These are phyloP conservation scores for Acanthosoma haemorrhoidale DNA, from an alignment of 2,888 invertebrate species.

Conservation along the genomic window DNA sequence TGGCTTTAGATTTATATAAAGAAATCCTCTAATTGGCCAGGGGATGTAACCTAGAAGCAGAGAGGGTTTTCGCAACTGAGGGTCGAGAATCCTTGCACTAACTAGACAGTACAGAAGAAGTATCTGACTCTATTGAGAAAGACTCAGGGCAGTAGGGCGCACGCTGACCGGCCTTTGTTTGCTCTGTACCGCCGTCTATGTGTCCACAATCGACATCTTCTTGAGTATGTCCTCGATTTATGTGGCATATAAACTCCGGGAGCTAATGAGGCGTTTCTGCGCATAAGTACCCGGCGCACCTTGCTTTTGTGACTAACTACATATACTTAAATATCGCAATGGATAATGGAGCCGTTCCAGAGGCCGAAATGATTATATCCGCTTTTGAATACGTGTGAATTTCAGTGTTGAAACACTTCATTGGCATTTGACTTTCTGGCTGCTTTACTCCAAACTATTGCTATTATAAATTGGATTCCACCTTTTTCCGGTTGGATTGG, in stretches of 20 bases:
- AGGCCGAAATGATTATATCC: no score
- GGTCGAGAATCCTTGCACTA: neutral
- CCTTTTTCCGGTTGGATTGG: no score
- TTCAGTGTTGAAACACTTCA: no score
- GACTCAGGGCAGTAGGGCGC: neutral
- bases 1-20: neutral
- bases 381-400: no score
- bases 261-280: no score
- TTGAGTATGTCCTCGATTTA: neutral
- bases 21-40: neutral
- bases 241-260: neutral
- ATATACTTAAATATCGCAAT: no score
- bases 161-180: neutral
- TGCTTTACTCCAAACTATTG: no score
- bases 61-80: neutral
- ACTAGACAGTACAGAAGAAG: slow-evolving; percentile 11
- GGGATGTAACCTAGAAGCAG: neutral
- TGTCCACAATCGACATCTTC: neutral
- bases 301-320: no score
- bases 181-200: neutral
- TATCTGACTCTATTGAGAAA: neutral
- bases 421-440: no score
- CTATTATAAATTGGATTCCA: no score
- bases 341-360: no score
- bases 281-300: no score